phyloP scores from a whole-genome alignment of 2,113 vertebrate genomes.

The Zosterops pallidus region DNA sequence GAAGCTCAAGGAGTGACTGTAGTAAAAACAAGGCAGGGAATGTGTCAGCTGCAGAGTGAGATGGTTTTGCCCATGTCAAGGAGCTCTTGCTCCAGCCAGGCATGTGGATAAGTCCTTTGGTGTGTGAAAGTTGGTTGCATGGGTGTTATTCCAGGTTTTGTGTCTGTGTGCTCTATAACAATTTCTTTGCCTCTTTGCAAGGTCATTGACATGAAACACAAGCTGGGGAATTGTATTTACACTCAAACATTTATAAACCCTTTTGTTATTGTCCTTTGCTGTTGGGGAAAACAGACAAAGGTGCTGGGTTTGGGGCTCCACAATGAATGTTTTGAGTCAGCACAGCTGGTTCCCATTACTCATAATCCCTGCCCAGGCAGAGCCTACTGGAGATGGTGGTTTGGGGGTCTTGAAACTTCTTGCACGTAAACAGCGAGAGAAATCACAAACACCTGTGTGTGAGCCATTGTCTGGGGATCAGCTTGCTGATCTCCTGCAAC shows the following conservation, averaged over 20 bases:
- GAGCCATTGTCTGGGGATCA: fast-evolving
- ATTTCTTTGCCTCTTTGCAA: not conserved
- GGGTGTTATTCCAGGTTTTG: not conserved
- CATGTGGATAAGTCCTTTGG: fast-evolving
- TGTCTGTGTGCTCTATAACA: fast-evolving
- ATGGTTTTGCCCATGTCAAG: fast-evolving
- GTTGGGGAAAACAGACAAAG: not conserved
- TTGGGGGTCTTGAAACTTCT: not conserved
- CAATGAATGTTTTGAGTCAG: fast-evolving
- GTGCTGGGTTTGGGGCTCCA: not conserved
- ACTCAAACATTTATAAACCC: fast-evolving
- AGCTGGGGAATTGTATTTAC: not conserved
- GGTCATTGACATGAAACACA: not conserved
- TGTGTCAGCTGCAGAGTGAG: not conserved
- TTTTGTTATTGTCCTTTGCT: not conserved
- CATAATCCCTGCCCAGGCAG: not conserved
- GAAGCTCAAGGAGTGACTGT: not conserved
- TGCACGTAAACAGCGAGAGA: fast-evolving
- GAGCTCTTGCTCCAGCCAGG: not conserved
- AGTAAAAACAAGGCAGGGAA: not conserved
- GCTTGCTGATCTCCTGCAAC: fast-evolving
- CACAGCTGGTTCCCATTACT: fast-evolving
- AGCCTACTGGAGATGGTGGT: not conserved
- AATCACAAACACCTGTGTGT: not conserved
- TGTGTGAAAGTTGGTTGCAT: fast-evolving